Percentiles rank a stretch among this genome's conserved stretches.
phyloP scores from a whole-genome alignment of 2,797 vertebrate species.

The Australoheros facetus region DNA sequence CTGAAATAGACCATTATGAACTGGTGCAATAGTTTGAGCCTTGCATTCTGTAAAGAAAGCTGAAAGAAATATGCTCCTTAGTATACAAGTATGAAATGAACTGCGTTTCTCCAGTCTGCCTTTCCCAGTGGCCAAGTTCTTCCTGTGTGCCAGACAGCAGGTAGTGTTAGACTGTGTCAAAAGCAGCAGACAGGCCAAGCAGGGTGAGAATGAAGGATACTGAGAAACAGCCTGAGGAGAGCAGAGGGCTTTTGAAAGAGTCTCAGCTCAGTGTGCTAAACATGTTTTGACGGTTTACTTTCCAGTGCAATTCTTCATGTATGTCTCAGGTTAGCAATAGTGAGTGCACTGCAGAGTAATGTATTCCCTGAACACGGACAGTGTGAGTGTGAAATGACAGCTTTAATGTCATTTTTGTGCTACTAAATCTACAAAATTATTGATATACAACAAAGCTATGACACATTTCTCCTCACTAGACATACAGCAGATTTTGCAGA shows the following conservation, averaged over 20 bases:
- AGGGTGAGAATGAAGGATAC: slow-evolving; percentile 25
- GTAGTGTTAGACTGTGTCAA: slow-evolving; percentile 6
- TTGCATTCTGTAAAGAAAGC: background rate
- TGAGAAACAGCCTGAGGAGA: background rate
- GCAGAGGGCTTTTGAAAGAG: slow-evolving; percentile 14
- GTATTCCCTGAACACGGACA: background rate
- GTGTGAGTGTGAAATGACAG: background rate
- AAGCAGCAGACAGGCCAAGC: slow-evolving; percentile 30
- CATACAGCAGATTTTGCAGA: background rate
- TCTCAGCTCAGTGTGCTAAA: slow-evolving; percentile 28
- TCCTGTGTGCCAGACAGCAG: slow-evolving; percentile 1
- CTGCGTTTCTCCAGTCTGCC: background rate
- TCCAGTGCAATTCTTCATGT: background rate
- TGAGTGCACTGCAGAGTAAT: background rate
- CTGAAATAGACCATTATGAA: background rate
- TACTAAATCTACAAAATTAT: background rate
- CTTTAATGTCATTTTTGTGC: background rate
- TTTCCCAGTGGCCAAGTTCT: slow-evolving; percentile 1
- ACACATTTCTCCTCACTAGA: background rate
- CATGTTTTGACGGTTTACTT: slow-evolving; percentile 14
- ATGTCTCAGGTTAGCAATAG: background rate
- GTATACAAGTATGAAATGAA: background rate
- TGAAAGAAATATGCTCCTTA: background rate
- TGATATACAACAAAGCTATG: background rate
- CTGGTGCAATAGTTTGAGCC: background rate